A percentile compares a stretch with the other conserved stretches of the same genome.
Conservation (phyloP, 2,888 invertebrate genomes). For the Cantharis lateralis region DNA sequence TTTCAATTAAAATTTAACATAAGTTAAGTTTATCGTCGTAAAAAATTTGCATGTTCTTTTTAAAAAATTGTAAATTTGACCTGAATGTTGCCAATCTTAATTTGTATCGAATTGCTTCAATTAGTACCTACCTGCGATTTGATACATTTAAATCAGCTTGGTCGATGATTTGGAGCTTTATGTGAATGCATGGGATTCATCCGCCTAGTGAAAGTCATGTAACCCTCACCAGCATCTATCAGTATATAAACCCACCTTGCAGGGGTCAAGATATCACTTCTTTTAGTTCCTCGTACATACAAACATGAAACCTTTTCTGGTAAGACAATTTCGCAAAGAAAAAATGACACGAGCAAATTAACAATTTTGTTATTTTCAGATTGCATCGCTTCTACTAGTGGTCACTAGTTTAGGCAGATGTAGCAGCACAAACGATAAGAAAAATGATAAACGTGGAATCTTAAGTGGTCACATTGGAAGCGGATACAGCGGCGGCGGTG, state of each 20-base stretch:
- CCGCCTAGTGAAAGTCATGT: slow-evolving; percentile 39
- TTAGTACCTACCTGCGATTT: background rate
- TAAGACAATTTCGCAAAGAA: slow-evolving; percentile 12
- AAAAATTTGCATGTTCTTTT: background rate
- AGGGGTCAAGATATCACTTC: slow-evolving; percentile 39
- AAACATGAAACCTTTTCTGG: slow-evolving; percentile 33
- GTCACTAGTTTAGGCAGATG: slow-evolving; percentile 18
- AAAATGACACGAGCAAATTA: background rate
- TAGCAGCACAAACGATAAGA: slow-evolving; percentile 30
- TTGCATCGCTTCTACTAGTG: slow-evolving; percentile 21
- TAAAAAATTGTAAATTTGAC: background rate
- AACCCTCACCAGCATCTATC: slow-evolving; percentile 35
- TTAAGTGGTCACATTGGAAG: slow-evolving; percentile 26
- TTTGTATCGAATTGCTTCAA: background rate
- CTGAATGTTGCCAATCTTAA: background rate
- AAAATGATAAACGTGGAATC: slow-evolving; percentile 34
- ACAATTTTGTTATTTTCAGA: slow-evolving; percentile 7
- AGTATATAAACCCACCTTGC: slow-evolving; percentile 34
- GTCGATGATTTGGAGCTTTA: slow-evolving; percentile 27
- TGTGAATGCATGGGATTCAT: slow-evolving; percentile 36
- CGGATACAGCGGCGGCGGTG: slow-evolving; percentile 14
- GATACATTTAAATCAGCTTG: slow-evolving; percentile 9
- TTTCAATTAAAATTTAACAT: background rate
- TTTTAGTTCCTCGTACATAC: slow-evolving; percentile 32
- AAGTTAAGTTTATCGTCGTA: background rate